Base-by-base conservation (phyloP, 1,140 invertebrate genomes). In the Drosophila sucinea region DNA sequence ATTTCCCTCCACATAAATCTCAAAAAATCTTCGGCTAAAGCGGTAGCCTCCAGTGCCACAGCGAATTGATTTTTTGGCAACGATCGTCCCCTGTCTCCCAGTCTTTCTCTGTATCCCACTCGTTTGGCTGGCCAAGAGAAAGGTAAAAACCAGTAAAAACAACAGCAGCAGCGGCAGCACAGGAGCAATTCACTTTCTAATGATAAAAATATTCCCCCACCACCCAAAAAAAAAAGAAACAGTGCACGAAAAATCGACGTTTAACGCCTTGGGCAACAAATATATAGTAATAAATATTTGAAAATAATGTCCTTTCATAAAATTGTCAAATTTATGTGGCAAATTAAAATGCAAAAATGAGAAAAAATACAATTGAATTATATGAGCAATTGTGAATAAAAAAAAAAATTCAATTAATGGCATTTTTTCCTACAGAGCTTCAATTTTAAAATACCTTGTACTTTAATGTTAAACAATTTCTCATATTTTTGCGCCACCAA, bases 131-230 rank as follows among this genome's bases (percentile, higher is more conserved):
- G 74, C 65, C 65, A 65, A 60, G 74, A 77, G 74, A 77, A 77
- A 77, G 73, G 74, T 57, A 73, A 56, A 51, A 62, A 55, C 65
- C 70, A 68, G 60, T 67, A 74, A 66, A 25, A 41, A 67, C 58
- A 17, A 17, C 17, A 17, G 17, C 17, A 17, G 17, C 17, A 56
- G 17, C 47, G 60, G 23, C 11, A 25, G 35, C 60, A 69, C 40
- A 33, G 57, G 73, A 17, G 35, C 61, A 77, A 70, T 77, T 77
- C 74, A 77, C 74, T 77, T 77, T 77, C 74, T 77, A 77, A 77
- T 70, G 74, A 77, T 71, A 56, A 32, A 61, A 61, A 40, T 60
- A 51, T 51, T 4, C 17, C 25, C 44, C 25, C 7, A 57, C 2
- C 7, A 61, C n/a, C 25, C 67, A 10, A 66, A 62, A 41, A 33